Evolutionary conservation across 2,797 vertebrate species (phyloP).

Genomic region (Pampus argenteus): DNA sequence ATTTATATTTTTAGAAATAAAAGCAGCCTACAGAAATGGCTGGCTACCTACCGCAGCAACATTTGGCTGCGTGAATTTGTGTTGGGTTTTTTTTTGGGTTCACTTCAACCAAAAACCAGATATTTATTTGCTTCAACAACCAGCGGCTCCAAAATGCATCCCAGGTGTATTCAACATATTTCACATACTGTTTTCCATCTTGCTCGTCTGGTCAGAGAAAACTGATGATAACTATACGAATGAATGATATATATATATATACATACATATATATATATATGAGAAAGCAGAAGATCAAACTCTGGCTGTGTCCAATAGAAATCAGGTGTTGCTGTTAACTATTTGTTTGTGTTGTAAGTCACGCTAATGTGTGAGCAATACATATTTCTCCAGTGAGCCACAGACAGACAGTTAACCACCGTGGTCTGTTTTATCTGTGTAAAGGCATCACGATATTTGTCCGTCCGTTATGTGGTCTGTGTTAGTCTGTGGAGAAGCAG

Average conservation of each 20-base stretch:
- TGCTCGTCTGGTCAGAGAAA: neutral
- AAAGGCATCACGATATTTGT: conserved; percentile 1
- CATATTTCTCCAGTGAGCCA: neutral
- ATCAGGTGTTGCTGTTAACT: neutral
- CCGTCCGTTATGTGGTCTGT: conserved; percentile 1
- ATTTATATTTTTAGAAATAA: neutral
- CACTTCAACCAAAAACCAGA: neutral
- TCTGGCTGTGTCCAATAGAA: neutral
- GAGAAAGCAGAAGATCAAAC: no score
- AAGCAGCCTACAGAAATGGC: neutral
- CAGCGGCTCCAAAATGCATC: neutral
- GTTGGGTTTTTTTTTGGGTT: neutral
- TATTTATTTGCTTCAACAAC: conserved; percentile 16
- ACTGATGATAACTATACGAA: neutral
- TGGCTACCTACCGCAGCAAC: neutral
- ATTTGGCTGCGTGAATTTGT: neutral
- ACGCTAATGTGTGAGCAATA: neutral
- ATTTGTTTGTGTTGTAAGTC: neutral
- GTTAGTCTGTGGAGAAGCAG: neutral
- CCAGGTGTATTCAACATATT: neutral
- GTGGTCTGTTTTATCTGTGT: neutral
- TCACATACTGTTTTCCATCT: neutral
- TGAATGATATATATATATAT: no score
- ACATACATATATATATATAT: no score
- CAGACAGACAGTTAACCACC: conserved; percentile 3